Evolutionary conservation across 1,140 invertebrate species (phyloP).

Genomic region (Spodoptera litura): DNA sequence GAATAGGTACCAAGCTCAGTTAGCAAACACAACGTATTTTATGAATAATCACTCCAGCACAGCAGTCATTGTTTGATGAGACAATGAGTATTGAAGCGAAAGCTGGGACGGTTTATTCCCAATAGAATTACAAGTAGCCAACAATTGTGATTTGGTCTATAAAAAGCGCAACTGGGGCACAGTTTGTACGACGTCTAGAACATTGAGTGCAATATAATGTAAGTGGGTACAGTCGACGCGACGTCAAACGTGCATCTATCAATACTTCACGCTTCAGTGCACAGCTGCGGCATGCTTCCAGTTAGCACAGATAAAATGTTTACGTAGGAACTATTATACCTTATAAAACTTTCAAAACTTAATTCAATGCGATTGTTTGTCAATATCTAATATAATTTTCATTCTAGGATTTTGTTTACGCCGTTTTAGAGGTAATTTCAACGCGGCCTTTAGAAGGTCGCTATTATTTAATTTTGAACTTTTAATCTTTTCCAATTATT

Average conservation of each 20-base stretch:
- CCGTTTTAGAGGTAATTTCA: too few species aligned
- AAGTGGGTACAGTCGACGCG: slow-evolving; percentile 19
- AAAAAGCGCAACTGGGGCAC: slow-evolving; percentile 32
- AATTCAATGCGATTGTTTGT: too few species aligned
- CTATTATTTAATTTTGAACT: too few species aligned
- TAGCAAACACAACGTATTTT: too few species aligned
- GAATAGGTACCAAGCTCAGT: too few species aligned
- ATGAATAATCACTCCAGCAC: too few species aligned
- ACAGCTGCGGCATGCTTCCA: slow-evolving; percentile 24
- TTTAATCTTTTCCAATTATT: too few species aligned
- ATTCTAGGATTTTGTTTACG: too few species aligned
- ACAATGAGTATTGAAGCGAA: slow-evolving; percentile 4
- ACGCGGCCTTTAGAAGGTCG: too few species aligned
- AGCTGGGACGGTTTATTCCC: neutral
- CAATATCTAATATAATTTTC: too few species aligned
- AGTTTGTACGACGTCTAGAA: neutral
- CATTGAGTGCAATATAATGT: slow-evolving; percentile 40
- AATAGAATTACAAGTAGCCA: neutral
- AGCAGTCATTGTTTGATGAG: neutral
- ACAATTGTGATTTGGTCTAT: slow-evolving; percentile 31
- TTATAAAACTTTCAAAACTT: neutral
- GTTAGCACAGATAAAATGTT: slow-evolving; percentile 35
- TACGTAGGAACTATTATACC: neutral
- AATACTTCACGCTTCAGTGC: slow-evolving; percentile 42
- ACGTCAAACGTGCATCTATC: slow-evolving; percentile 48